Conservation (phyloP, 1,140 invertebrate genomes). For the Orchestia grillus region DNA sequence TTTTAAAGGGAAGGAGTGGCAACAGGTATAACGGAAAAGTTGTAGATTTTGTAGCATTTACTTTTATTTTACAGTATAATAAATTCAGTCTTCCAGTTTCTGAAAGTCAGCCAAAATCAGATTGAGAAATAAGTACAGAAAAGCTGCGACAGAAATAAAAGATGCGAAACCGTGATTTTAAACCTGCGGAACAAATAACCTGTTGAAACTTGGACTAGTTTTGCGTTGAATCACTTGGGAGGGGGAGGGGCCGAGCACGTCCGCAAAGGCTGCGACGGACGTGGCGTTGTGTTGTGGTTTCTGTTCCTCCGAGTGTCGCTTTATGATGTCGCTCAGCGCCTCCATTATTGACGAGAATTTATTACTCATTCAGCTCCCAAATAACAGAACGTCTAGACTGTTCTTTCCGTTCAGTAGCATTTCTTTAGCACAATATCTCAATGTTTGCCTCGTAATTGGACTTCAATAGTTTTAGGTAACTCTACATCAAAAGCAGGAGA, state of each 20-base stretch:
- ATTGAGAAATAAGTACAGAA: background rate
- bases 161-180: background rate
- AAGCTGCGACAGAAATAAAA: background rate
- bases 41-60: background rate
- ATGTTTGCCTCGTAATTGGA: too few species aligned
- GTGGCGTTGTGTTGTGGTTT: background rate
- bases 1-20: background rate
- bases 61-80: background rate
- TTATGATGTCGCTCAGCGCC: background rate
- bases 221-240: background rate
- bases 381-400: too few species aligned
- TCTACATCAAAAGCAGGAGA: too few species aligned
- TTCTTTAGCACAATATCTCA: too few species aligned
- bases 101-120: background rate
- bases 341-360: background rate
- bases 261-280: background rate
- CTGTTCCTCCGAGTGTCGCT: background rate
- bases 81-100: background rate
- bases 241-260: background rate
- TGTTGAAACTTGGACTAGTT: background rate
- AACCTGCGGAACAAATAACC: background rate
- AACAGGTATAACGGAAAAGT: background rate
- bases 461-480: too few species aligned
- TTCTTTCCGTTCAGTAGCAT: too few species aligned
- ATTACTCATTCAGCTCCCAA: background rate